These are phyloP conservation scores for Lasioglossum lativentre DNA, from an alignment of 2,888 invertebrate species.

Conservation along the genomic window DNA sequence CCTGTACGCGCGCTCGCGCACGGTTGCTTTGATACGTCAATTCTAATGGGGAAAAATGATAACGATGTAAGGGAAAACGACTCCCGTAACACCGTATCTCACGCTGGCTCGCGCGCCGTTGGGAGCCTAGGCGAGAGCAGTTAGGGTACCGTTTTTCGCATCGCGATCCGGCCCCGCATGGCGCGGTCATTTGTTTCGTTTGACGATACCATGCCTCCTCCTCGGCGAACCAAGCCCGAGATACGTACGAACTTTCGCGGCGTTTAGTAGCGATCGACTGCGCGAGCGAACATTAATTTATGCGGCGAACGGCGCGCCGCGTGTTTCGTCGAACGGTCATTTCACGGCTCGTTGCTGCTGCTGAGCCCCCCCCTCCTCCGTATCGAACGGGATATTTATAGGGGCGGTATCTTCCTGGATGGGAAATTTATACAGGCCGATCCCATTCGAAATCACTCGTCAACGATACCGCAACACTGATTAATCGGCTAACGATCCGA, in stretches of 20 bases:
- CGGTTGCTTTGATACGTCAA: conserved; percentile 48
- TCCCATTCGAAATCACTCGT: background rate
- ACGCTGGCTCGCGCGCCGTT: conserved; percentile 48
- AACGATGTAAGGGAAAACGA: conserved; percentile 59
- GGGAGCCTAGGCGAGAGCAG: conserved; percentile 31
- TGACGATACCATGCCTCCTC: conserved; percentile 37
- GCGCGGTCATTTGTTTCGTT: conserved; percentile 57
- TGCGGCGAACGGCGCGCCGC: conserved; percentile 20
- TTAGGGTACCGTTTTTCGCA: conserved; percentile 18
- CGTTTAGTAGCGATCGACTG: conserved; percentile 55
- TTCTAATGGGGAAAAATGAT: conserved; percentile 56
- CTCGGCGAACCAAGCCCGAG: background rate
- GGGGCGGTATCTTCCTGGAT: background rate
- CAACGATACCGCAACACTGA: background rate
- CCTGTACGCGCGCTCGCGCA: conserved; percentile 26
- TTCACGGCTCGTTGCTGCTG: conserved; percentile 55
- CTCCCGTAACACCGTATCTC: conserved; percentile 55
- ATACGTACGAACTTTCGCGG: conserved; percentile 40
- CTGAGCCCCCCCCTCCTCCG: background rate
- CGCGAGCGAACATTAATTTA: conserved; percentile 48
- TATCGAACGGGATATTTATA: conserved; percentile 33
- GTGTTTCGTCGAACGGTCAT: conserved; percentile 55
- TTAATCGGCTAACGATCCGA: background rate
- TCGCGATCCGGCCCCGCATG: background rate
- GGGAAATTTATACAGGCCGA: conserved; percentile 21